Percentiles rank a stretch among this genome's conserved stretches.
phyloP scores from a whole-genome alignment of 2,797 vertebrate species.

The Ibycter americanus region DNA sequence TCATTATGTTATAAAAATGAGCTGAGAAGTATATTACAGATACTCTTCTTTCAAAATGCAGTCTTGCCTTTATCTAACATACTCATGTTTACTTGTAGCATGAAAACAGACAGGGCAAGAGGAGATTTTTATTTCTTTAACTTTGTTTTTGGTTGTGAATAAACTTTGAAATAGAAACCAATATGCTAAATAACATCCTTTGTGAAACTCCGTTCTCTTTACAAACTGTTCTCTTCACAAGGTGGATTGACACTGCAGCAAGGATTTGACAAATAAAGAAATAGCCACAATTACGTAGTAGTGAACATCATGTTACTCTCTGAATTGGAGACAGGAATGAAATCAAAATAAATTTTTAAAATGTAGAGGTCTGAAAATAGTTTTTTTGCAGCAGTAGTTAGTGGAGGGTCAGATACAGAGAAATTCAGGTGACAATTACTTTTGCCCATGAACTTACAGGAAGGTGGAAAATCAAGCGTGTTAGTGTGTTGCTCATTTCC shows the following conservation, averaged over 20 bases:
- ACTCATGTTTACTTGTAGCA: neutral
- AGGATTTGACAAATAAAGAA: neutral
- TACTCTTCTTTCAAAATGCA: rapidly evolving
- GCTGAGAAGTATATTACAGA: neutral
- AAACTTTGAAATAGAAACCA: neutral
- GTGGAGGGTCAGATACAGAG: neutral
- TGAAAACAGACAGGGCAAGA: neutral
- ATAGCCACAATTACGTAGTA: too few relatives aligned
- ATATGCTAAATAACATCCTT: neutral
- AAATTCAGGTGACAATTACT: neutral
- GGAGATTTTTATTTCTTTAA: neutral
- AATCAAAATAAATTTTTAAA: neutral
- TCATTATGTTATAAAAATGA: neutral
- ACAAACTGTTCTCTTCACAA: neutral
- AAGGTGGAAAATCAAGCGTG: neutral
- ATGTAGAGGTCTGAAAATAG: neutral
- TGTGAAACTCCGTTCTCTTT: neutral
- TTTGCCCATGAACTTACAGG: rapidly evolving
- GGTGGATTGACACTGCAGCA: neutral
- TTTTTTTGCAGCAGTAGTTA: neutral
- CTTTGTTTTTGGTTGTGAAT: neutral
- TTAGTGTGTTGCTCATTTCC: neutral
- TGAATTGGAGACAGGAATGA: neutral
- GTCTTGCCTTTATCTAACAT: neutral
- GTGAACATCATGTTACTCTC: neutral